Conservation (phyloP, 2,113 vertebrate species). For the Burhinus bistriatus region DNA sequence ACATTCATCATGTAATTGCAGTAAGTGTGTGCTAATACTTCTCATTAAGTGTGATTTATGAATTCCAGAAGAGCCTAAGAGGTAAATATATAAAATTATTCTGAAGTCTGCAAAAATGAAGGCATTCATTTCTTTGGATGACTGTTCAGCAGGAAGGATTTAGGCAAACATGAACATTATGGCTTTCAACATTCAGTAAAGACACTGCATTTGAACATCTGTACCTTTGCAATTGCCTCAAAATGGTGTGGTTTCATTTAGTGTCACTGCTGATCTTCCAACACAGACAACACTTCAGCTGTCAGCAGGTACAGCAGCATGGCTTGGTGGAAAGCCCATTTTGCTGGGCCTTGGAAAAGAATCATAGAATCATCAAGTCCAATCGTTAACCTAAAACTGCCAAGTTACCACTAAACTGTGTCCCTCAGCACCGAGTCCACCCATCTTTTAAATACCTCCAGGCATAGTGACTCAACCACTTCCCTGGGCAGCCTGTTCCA, state of each 20-base stretch:
- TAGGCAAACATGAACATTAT: background rate
- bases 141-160: background rate
- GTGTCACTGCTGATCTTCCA: background rate
- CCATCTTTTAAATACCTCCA: background rate
- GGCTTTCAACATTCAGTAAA: background rate
- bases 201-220: background rate
- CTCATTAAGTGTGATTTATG: constrained; percentile 63
- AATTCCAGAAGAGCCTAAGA: constrained; percentile 33
- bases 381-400: background rate
- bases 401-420: background rate
- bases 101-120: constrained; percentile 39
- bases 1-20: constrained; percentile 58
- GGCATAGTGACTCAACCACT: background rate
- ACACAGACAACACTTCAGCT: background rate
- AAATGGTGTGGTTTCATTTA: background rate
- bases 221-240: background rate
- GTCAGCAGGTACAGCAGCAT: background rate
- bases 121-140: background rate
- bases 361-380: background rate
- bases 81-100: constrained; percentile 60
- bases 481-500: background rate
- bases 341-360: background rate
- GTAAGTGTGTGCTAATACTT: constrained; percentile 53
- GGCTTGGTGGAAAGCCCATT: background rate
- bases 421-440: background rate